Evolutionary conservation across 2,888 invertebrate genomes (phyloP), one percentile per base, ranked within the genome.

Genomic region (Melitaea athalia): DNA sequence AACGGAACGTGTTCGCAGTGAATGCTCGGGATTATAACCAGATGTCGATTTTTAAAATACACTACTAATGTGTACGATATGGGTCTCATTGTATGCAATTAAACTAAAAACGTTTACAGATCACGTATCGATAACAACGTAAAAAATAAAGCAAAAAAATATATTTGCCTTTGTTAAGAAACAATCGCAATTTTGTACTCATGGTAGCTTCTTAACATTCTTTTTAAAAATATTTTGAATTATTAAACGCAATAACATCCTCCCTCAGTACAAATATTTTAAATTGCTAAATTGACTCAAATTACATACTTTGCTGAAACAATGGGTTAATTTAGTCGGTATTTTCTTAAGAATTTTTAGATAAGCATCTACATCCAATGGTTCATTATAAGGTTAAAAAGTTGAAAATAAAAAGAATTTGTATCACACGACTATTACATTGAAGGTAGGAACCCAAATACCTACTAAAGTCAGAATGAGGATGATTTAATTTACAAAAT

Each of bases 1-100:
- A 75, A 74, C 72, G 78, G 84, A 84, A 83, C 88, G 88, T 88
- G 90, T 89, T 91, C 85, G 77, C 77, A 81, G 81, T 82, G 85
- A 89, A 86, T 85, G 72, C 78, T 78, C 76, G 76, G 82, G 88
- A 87, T 90, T 88, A 89, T 80, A 79, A 83, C 79, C 90, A 91
- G 86, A 89, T 91, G 90, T 86, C 85, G 85, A 86, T 83, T 80
- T 83, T 78, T 79, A 78, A 82, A 83, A 59, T 81, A 31, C 33
- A 31, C 33, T 55, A 81, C 79, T 79, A 75, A 82, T 78, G 81
- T 78, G 78, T 76, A 80, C 87, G 89, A 87, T 87, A 88, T 79
- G 85, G 86, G 83, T 83, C 71, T 76, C 73, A 72, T 79, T 84
- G 57, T 57, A 38, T 42, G 38, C 10, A 31, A 57, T 57, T 42